phyloP scores from a whole-genome alignment of 2,797 vertebrate genomes.

The Amblyopsis hoosieri region DNA sequence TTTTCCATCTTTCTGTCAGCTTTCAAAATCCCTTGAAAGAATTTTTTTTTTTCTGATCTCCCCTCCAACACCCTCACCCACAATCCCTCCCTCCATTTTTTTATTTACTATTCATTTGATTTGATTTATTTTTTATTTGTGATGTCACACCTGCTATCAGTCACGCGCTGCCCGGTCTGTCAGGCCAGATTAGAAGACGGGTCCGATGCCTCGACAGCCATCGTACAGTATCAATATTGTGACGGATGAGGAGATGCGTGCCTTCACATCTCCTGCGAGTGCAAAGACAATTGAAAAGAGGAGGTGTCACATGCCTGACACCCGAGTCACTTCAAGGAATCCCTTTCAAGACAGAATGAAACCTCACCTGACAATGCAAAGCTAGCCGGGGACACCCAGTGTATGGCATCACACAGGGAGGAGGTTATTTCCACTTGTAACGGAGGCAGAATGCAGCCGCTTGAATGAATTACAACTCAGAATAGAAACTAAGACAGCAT shows the following conservation, averaged over 20 bases:
- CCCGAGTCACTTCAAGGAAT: conserved; percentile 85
- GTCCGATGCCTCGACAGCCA: conserved; percentile 77
- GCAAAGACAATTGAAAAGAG: conserved; percentile 83
- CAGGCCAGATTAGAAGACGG: conserved; percentile 78
- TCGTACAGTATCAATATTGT: conserved; percentile 84
- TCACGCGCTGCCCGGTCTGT: conserved; percentile 75
- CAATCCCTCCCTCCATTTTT: conserved; percentile 15
- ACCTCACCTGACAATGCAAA: conserved; percentile 81
- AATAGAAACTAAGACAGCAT: conserved; percentile 25
- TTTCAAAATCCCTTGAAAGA: conserved; percentile 1
- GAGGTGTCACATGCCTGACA: conserved; percentile 81
- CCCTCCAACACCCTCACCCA: background rate
- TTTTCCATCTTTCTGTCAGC: conserved; percentile 28
- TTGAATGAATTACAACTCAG: conserved; percentile 52
- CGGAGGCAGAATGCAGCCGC: conserved; percentile 52
- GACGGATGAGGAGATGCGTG: conserved; percentile 80
- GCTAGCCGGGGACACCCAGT: conserved; percentile 73
- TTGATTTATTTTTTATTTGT: conserved; percentile 73
- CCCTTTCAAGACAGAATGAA: conserved; percentile 83
- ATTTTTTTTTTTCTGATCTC: conserved; percentile 37
- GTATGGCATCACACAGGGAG: conserved; percentile 79
- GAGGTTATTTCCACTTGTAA: conserved; percentile 71
- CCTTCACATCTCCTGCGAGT: conserved; percentile 77
- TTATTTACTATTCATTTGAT: conserved; percentile 53
- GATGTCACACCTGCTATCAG: conserved; percentile 80